Conservation (phyloP, 2,797 vertebrate species). For the Sebastes hubbsi region DNA sequence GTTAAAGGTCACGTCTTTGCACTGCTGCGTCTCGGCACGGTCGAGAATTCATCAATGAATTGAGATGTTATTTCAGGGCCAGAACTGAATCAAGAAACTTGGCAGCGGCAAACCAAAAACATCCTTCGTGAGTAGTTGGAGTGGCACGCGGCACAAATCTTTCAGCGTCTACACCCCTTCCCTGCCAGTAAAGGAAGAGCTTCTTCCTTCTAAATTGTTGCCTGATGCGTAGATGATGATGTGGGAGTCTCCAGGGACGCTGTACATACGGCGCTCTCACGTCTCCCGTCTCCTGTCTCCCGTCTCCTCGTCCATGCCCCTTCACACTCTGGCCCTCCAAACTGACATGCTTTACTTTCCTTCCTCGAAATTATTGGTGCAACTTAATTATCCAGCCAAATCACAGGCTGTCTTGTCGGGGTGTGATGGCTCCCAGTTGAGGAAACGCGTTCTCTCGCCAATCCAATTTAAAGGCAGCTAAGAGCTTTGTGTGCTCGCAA, state of each 20-base stretch:
- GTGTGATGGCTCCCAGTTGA: slow-evolving; percentile 12
- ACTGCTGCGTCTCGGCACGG: slow-evolving; percentile 3
- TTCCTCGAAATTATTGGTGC: slow-evolving; percentile 34
- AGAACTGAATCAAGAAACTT: slow-evolving; percentile 61
- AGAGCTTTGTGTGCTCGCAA: slow-evolving; percentile 1
- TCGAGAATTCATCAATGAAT: slow-evolving; percentile 45
- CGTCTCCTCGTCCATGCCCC: slow-evolving; percentile 28
- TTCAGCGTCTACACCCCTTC: slow-evolving; percentile 48
- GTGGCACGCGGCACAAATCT: slow-evolving; percentile 63
- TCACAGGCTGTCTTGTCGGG: slow-evolving; percentile 33
- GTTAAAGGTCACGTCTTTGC: slow-evolving; percentile 9
- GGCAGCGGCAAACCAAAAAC: slow-evolving; percentile 51
- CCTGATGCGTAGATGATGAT: slow-evolving; percentile 69
- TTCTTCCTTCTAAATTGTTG: slow-evolving; percentile 72
- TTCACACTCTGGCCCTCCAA: slow-evolving; percentile 1
- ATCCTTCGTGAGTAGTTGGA: slow-evolving; percentile 62
- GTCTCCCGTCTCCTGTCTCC: slow-evolving; percentile 43
- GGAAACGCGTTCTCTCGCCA: slow-evolving; percentile 20
- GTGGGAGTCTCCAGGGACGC: slow-evolving; percentile 53
- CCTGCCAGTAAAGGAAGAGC: slow-evolving; percentile 57
- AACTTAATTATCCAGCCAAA: slow-evolving; percentile 48
- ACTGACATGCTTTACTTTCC: slow-evolving; percentile 37
- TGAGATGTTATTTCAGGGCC: slow-evolving; percentile 46
- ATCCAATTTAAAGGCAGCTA: background rate
- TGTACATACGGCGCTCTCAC: slow-evolving; percentile 45